Percentiles rank a stretch among this genome's conserved stretches.
Evolutionary conservation across 2,888 invertebrate species (phyloP).

Genomic region (Drosophila anceps): DNA sequence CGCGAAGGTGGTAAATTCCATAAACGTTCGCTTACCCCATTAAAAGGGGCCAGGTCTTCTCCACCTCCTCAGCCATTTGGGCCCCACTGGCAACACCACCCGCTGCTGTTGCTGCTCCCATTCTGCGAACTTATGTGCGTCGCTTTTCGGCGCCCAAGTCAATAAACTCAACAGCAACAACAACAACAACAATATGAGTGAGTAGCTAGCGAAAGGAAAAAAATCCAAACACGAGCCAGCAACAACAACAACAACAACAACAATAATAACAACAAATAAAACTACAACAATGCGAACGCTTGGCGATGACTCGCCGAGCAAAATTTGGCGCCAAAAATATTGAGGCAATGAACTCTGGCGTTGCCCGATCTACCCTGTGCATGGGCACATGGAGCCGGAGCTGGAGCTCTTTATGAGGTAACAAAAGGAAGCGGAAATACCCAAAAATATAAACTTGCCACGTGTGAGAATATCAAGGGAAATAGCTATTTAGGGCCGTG

Average conservation of each 20-base stretch:
- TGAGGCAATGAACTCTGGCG: constrained; percentile 52
- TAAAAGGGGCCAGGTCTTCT: constrained; percentile 36
- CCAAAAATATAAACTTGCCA: neutral
- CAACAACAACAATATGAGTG: constrained; percentile 20
- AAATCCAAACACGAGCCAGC: constrained; percentile 49
- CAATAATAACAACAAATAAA: constrained; percentile 29
- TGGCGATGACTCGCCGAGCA: constrained; percentile 40
- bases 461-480: neutral
- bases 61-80: neutral
- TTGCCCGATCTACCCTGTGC: constrained; percentile 25
- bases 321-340: constrained; percentile 56
- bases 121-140: constrained; percentile 12
- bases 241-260: constrained; percentile 39
- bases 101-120: constrained; percentile 19
- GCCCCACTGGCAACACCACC: neutral
- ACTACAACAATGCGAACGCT: constrained; percentile 17
- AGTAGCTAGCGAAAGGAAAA: constrained; percentile 48
- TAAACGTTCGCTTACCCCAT: constrained; percentile 49
- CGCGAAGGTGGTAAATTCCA: constrained; percentile 58
- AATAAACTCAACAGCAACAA: constrained; percentile 54
- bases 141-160: constrained; percentile 52
- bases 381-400: neutral
- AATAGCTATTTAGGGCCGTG: neutral
- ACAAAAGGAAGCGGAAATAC: constrained; percentile 7
- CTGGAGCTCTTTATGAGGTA: neutral